phyloP scores from a whole-genome alignment of 2,888 invertebrate genomes.

The Operophtera brumata region DNA sequence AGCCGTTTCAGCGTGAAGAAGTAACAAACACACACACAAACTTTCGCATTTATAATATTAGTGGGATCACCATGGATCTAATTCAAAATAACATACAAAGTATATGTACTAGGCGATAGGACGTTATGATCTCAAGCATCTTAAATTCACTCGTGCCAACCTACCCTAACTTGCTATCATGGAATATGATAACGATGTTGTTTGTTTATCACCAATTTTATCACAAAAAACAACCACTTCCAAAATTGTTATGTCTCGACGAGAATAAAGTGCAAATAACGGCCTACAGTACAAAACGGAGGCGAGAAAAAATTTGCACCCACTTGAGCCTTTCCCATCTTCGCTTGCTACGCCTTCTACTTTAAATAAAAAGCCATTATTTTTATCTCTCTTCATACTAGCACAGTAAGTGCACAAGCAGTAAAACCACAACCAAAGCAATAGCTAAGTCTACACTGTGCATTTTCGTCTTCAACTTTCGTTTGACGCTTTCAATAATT shows the following conservation, averaged over 20 bases:
- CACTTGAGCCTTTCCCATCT: conserved; percentile 29
- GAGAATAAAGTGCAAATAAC: conserved; percentile 45
- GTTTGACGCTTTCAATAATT: too few species aligned
- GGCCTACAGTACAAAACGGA: conserved; percentile 41
- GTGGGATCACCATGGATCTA: too few species aligned
- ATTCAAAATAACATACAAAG: too few species aligned
- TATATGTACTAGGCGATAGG: too few species aligned
- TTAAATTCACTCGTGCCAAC: too few species aligned
- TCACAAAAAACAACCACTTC: conserved; percentile 28
- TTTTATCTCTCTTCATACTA: conserved; percentile 33
- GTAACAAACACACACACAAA: too few species aligned
- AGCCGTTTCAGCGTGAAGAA: too few species aligned
- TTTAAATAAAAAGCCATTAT: conserved; percentile 47
- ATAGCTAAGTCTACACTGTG: too few species aligned
- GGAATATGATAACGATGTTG: conserved; percentile 5
- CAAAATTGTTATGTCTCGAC: conserved; percentile 31
- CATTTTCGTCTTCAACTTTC: too few species aligned
- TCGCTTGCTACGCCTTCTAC: conserved; percentile 23
- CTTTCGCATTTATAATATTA: too few species aligned
- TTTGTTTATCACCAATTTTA: conserved; percentile 11
- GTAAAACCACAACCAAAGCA: background rate
- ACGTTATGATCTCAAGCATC: too few species aligned
- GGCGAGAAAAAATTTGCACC: conserved; percentile 47
- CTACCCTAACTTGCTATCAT: background rate
- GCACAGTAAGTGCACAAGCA: conserved; percentile 1